A percentile compares a stretch with the other conserved stretches of the same genome.
These are phyloP conservation scores for Papilio demoleus DNA, from an alignment of 2,888 invertebrate species.

Conservation along the genomic window DNA sequence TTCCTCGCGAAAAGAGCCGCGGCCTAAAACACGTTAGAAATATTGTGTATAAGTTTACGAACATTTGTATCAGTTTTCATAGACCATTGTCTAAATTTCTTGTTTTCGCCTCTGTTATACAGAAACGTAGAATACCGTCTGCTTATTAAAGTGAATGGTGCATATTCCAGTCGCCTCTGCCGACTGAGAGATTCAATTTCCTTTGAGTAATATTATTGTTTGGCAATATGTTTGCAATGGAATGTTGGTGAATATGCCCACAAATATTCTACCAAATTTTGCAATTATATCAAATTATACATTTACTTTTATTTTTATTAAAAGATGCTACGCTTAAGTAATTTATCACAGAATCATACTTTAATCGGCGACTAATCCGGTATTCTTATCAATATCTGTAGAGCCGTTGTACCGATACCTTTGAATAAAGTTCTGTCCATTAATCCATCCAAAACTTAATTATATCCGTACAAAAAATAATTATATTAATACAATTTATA, in stretches of 20 bases:
- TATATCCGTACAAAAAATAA: too few relatives aligned
- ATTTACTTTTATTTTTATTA: too few relatives aligned
- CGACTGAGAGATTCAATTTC: constrained; percentile 26
- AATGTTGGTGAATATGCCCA: constrained; percentile 4
- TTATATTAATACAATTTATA: too few relatives aligned
- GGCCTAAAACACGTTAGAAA: too few relatives aligned
- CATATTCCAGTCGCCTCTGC: constrained; percentile 14
- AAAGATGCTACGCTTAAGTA: too few relatives aligned
- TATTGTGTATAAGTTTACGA: not conserved
- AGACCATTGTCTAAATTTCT: not conserved
- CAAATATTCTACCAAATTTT: constrained; percentile 11
- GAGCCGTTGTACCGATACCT: too few relatives aligned
- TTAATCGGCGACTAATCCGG: too few relatives aligned
- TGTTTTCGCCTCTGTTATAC: not conserved
- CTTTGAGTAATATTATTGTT: constrained; percentile 31
- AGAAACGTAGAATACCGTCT: constrained; percentile 1
- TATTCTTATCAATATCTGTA: too few relatives aligned
- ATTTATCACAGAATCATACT: too few relatives aligned
- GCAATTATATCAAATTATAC: not conserved
- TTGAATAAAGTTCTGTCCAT: too few relatives aligned
- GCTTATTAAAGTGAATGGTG: constrained; percentile 26
- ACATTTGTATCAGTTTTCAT: not conserved
- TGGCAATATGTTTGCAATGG: constrained; percentile 11
- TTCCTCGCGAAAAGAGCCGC: too few relatives aligned
- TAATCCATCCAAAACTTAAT: too few relatives aligned